Evolutionary conservation across 2,888 invertebrate genomes (phyloP), one percentile per base, ranked within the genome.

Genomic region (Pterostichus niger): DNA sequence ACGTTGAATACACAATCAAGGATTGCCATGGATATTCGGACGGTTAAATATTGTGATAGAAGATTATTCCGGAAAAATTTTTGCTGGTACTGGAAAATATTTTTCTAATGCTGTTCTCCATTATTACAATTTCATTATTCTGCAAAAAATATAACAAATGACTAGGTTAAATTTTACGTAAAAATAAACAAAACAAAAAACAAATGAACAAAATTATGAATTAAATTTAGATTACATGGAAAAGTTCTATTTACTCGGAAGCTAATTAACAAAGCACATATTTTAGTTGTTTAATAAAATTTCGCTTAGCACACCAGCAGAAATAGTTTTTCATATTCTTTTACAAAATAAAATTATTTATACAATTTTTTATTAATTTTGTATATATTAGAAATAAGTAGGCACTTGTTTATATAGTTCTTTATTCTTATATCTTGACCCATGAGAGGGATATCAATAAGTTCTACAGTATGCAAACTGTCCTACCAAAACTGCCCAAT

Each of bases 1-100:
- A 44, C 46, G 11, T 44, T 71, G 75, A 75, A 75, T 52, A 75
- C 75, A 75, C 75, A 75, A 75, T 75, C 75, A 75, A 52, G 75
- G 31, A 75, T 75, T 75, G 31, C 68, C 15, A 68, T 71, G 68
- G 68, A 71, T 71, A 71, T 71, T 9, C 24, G n/a, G 3, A 31
- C 40, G 13, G 49, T 52, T 75, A 75, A 75, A 75, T 52, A 75
- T 75, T 75, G 11, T 52, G 31, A 49, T 31, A 52, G 52, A 11
- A 52, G 52, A 75, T 75, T 75, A 75, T 75, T 31, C 49, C 44
- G 10, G 40, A 4, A 44, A 44, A 40, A 71, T 44, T 71, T 40
- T 49, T 33, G 24, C 17, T 31, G 35, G 0, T 64, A 35, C 35
- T 52, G 75, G 52, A 75, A 54, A 75, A 75, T 75, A 44, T 71